Conservation (phyloP, 2,113 vertebrate species). For the Lamprotornis superbus region DNA sequence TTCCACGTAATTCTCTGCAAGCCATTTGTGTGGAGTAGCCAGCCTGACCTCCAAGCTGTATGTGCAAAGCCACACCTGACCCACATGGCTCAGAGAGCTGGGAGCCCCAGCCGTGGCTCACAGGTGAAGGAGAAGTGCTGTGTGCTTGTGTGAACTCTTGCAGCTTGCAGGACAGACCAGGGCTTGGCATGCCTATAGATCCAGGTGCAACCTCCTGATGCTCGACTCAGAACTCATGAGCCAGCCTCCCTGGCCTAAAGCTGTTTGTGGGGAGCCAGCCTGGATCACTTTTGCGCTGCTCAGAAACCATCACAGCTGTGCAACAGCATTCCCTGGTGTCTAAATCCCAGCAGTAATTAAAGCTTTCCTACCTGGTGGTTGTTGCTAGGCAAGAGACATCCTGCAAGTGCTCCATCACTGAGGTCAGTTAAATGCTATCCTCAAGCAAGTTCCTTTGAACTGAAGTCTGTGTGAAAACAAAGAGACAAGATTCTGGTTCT, state of each 20-base stretch:
- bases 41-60: not conserved
- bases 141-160: not conserved
- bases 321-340: not conserved
- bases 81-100: not conserved
- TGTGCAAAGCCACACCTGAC: not conserved
- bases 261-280: not conserved
- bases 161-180: not conserved
- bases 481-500: not conserved
- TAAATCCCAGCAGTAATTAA: constrained; percentile 3
- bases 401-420: not conserved
- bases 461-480: not conserved
- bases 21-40: not conserved
- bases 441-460: constrained; percentile 36
- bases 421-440: constrained; percentile 53
- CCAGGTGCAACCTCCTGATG: not conserved
- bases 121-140: not conserved
- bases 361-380: not conserved
- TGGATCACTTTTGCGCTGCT: not conserved
- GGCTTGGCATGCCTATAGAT: not conserved
- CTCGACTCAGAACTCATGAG: accelerated
- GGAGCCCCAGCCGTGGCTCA: not conserved
- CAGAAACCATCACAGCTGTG: not conserved
- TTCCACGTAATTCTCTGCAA: not conserved
- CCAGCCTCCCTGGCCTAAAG: not conserved
- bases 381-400: constrained; percentile 45